phyloP scores from a whole-genome alignment of 2,888 invertebrate species.

The Epiperipatus broadwayi region DNA sequence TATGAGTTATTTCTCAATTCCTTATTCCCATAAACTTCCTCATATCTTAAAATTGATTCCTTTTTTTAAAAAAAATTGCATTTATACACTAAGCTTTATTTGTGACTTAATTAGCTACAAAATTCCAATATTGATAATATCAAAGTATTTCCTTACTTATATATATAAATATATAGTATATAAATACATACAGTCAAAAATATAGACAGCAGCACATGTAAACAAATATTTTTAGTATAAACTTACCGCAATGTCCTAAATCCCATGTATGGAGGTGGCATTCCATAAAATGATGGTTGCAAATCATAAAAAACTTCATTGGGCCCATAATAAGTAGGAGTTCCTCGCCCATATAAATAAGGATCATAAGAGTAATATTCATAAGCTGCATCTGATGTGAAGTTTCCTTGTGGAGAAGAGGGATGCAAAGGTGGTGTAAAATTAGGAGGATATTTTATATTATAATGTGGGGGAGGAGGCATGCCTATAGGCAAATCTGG shows the following conservation, averaged over 20 bases:
- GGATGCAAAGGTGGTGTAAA: constrained; percentile 12
- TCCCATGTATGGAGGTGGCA: constrained; percentile 17
- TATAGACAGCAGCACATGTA: neutral
- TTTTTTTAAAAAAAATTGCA: no score
- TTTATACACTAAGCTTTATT: no score
- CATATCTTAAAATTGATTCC: no score
- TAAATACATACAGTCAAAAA: no score
- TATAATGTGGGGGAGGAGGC: constrained; percentile 6
- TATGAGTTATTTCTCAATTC: no score
- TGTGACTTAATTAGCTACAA: no score
- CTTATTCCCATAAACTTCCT: no score
- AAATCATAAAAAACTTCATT: constrained; percentile 18
- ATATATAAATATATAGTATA: no score
- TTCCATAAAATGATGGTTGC: constrained; percentile 17
- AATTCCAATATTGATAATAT: no score
- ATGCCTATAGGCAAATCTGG: constrained; percentile 13
- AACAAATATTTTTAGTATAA: constrained; percentile 14
- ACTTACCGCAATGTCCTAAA: constrained; percentile 18
- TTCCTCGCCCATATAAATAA: constrained; percentile 15
- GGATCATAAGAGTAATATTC: constrained; percentile 15
- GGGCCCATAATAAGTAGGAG: constrained; percentile 17
- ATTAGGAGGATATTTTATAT: constrained; percentile 10
- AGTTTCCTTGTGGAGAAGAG: constrained; percentile 7
- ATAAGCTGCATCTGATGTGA: constrained; percentile 14
- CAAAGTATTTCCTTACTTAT: no score